Conservation (phyloP, 2,797 vertebrate genomes). For the Peromyscus nudipes region DNA sequence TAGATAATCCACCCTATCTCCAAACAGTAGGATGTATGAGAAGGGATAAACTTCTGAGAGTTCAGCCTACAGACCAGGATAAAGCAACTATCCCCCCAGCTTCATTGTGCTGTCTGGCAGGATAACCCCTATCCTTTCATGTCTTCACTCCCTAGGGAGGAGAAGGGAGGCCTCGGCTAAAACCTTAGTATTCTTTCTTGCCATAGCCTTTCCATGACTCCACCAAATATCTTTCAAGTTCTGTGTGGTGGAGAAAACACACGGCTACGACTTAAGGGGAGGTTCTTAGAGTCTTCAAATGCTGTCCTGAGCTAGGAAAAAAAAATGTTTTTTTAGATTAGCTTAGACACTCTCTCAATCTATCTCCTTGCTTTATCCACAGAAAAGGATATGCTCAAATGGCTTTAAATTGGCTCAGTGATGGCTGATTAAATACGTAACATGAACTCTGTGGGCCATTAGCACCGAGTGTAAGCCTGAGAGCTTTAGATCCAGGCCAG, state of each 20-base stretch:
- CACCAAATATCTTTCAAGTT: background rate
- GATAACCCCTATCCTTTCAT: background rate
- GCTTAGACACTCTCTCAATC: slow-evolving; percentile 61
- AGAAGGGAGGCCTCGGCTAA: slow-evolving; percentile 46
- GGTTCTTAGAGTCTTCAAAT: slow-evolving; percentile 10
- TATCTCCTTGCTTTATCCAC: slow-evolving; percentile 32
- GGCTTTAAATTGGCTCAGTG: slow-evolving; percentile 60
- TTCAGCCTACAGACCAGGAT: background rate
- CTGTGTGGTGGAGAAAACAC: background rate
- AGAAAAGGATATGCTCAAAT: slow-evolving; percentile 53
- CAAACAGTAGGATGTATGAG: background rate
- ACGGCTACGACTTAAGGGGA: slow-evolving; percentile 4
- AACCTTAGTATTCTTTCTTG: slow-evolving; percentile 29
- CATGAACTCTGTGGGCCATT: slow-evolving; percentile 46
- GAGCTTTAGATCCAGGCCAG: slow-evolving; percentile 22
- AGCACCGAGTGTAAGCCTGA: slow-evolving; percentile 15
- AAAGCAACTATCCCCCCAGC: background rate
- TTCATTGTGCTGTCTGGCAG: background rate
- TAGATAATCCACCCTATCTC: background rate
- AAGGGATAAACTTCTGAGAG: background rate
- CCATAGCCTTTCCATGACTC: background rate
- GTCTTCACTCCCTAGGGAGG: background rate
- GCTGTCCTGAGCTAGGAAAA: slow-evolving; percentile 46
- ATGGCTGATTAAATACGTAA: slow-evolving; percentile 54
- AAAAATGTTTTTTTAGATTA: slow-evolving; percentile 43